These are phyloP conservation scores for Clarias laeviceps DNA, from an alignment of 2,797 vertebrate species.

Conservation along the genomic window DNA sequence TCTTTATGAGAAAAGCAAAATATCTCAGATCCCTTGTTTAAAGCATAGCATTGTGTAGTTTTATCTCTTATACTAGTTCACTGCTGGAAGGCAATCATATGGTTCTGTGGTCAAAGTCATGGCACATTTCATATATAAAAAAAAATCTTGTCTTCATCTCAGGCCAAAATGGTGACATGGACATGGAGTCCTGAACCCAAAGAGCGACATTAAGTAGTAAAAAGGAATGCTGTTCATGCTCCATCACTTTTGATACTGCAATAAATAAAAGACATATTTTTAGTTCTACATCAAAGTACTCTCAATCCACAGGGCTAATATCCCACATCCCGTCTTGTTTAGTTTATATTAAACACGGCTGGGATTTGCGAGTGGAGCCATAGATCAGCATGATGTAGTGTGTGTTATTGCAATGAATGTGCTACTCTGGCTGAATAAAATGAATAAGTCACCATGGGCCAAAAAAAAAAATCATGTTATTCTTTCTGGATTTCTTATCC, in stretches of 20 bases:
- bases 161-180: neutral
- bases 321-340: constrained; percentile 1
- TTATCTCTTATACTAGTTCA: neutral
- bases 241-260: neutral
- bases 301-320: constrained; percentile 3
- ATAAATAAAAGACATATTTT: constrained; percentile 33
- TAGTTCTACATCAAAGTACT: constrained; percentile 23
- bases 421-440: constrained; percentile 35
- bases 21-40: neutral
- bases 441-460: constrained; percentile 51
- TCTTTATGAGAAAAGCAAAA: neutral
- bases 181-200: neutral
- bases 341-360: constrained; percentile 25
- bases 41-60: neutral
- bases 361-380: constrained; percentile 26
- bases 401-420: constrained; percentile 43
- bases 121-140: constrained; percentile 18
- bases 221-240: constrained; percentile 1
- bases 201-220: constrained; percentile 4
- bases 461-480: neutral
- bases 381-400: constrained; percentile 30
- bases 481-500: neutral
- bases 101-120: neutral
- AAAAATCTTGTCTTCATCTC: constrained; percentile 9
- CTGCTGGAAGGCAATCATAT: neutral